These are phyloP conservation scores for Capitulum mitella DNA, from an alignment of 2,888 invertebrate genomes.

Conservation along the genomic window DNA sequence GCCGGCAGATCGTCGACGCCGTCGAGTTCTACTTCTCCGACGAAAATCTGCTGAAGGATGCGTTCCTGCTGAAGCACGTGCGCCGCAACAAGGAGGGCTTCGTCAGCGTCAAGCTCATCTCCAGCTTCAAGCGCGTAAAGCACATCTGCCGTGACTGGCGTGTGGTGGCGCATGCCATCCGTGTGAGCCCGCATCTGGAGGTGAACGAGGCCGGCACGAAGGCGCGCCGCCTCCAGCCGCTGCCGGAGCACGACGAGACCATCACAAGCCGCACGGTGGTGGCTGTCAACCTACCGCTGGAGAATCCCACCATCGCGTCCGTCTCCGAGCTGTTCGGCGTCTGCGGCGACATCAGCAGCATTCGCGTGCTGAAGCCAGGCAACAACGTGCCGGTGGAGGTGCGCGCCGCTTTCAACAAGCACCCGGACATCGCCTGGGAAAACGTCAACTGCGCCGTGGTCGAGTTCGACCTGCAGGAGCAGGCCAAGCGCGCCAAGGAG, in stretches of 20 bases:
- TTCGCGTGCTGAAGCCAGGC: constrained; percentile 78
- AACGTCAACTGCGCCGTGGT: constrained; percentile 63
- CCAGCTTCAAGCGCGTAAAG: constrained; percentile 90
- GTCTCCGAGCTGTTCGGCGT: constrained; percentile 82
- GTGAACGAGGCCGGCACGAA: constrained; percentile 88
- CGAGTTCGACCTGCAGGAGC: constrained; percentile 80
- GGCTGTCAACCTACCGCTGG: constrained; percentile 73
- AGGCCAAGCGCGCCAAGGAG: constrained; percentile 71
- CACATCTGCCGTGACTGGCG: constrained; percentile 90
- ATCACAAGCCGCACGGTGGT: constrained; percentile 86
- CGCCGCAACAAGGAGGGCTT: constrained; percentile 91
- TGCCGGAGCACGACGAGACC: constrained; percentile 86
- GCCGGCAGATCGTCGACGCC: constrained; percentile 35
- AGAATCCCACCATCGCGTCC: constrained; percentile 76
- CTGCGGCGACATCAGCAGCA: constrained; percentile 82
- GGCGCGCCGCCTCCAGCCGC: constrained; percentile 69
- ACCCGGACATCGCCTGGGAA: constrained; percentile 76
- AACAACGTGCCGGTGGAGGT: constrained; percentile 86
- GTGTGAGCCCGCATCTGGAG: constrained; percentile 65
- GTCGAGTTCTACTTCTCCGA: constrained; percentile 96
- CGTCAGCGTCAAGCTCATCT: constrained; percentile 87
- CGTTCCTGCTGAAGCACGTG: constrained; percentile 89
- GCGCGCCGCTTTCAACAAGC: constrained; percentile 80
- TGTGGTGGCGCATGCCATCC: constrained; percentile 77
- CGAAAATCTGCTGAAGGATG: constrained; percentile 88